Evolutionary conservation across 2,113 vertebrate species (phyloP), one percentile per base, ranked within the genome.

Genomic region (Cottus gobio): DNA sequence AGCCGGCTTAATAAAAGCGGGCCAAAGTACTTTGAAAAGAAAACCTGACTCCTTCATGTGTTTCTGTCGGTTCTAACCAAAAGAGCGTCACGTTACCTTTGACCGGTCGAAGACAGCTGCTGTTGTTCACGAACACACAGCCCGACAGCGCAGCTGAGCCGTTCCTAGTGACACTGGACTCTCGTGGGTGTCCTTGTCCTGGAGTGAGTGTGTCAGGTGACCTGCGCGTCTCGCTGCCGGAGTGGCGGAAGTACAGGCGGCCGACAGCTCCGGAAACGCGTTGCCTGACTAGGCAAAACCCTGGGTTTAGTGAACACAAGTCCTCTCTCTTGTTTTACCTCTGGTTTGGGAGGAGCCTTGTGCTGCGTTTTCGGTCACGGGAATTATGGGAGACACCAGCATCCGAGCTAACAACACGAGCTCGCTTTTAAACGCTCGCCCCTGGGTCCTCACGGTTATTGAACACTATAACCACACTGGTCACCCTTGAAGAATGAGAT

Each of bases 341-440:
- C 85, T 60, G 66, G 80, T 77, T 62, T 83, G 0, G 90, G 90
- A 72, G 87, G 87, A 77, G 79, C 77, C 15, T 71, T 6, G 11
- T 66, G 80, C 3, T 70, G 61, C 78, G 11, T 87, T 87, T 69
- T 66, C 0, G 3, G 0, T n/a, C 24, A 0, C 36, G 1, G 13
- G 26, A 63, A 84, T 36, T 26, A 18, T 15, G 7, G 8, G 24
- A 62, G 4, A 65, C 54, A 6, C 16, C 6, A 37, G 0, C 0
- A 37, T 50, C 20, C 4, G 2, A 31, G 2, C n/a, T 2, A 2
- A 52, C 9, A 56, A 34, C 26, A 10, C 26, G 9, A 22, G 0
- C 11, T 50, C 12, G 22, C 4, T 13, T 52, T 37, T 37, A 34
- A 44, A 65, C 10, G 28, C 3, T 11, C 22, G 1, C 1, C 10